Evolutionary conservation across 2,113 vertebrate genomes (phyloP).

Genomic region (Atherinomorus stipes): DNA sequence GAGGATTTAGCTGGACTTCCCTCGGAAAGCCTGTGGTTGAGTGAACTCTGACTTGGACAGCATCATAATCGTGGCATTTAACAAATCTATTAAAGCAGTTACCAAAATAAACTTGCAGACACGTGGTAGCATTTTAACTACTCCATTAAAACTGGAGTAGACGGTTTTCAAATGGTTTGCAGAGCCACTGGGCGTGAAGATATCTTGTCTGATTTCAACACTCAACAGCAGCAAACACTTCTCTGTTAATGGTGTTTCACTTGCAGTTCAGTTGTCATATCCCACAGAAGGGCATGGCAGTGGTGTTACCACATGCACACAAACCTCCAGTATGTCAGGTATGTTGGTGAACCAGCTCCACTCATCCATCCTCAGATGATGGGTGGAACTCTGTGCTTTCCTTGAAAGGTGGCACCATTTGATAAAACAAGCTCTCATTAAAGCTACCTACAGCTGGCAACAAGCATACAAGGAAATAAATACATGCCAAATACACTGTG

Average conservation of each 20-base stretch:
- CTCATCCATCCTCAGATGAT: conserved; percentile 25
- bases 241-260: background rate
- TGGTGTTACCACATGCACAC: conserved; percentile 72
- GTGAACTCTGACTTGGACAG: too few species aligned
- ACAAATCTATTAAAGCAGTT: background rate
- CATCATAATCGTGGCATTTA: too few species aligned
- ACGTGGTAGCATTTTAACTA: background rate
- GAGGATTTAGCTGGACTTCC: background rate
- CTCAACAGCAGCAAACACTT: background rate
- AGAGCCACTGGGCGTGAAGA: background rate
- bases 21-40: background rate
- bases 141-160: background rate
- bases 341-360: conserved; percentile 80
- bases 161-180: too few species aligned
- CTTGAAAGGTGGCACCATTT: conserved; percentile 34
- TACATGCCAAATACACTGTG: background rate
- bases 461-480: conserved; percentile 7
- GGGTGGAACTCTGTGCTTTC: conserved; percentile 61
- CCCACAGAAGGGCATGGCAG: conserved; percentile 52
- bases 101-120: too few species aligned
- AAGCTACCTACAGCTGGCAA: background rate
- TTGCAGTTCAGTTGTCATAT: conserved; percentile 52
- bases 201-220: background rate
- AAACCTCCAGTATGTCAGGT: conserved; percentile 70
- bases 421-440: conserved; percentile 27